Percentiles rank a stretch among this genome's conserved stretches.
phyloP scores from a whole-genome alignment of 1,140 invertebrate species.

The Eupeodes corollae region DNA sequence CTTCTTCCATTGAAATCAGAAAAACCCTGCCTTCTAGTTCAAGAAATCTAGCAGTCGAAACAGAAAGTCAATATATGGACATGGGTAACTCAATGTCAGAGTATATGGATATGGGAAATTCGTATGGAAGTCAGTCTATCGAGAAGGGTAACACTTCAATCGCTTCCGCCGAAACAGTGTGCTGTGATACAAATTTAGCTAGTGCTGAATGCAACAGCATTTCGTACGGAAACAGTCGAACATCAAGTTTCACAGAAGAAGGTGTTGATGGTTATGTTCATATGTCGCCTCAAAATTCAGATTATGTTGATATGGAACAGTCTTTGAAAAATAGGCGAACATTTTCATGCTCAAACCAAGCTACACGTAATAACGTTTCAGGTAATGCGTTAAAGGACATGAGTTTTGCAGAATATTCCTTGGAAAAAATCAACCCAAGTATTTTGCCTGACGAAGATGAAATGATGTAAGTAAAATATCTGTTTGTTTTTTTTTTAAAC shows the following conservation, averaged over 20 bases:
- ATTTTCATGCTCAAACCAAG: conserved; percentile 41
- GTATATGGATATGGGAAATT: conserved; percentile 4
- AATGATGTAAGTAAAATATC: conserved; percentile 19
- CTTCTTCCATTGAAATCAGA: too few species aligned
- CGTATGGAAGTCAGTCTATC: not conserved
- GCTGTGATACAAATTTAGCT: conserved; percentile 6
- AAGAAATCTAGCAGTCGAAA: conserved; percentile 1
- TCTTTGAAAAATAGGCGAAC: conserved; percentile 26
- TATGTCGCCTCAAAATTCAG: conserved; percentile 45
- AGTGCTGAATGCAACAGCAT: conserved; percentile 11
- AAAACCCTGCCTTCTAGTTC: too few species aligned
- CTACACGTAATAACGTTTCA: conserved; percentile 61
- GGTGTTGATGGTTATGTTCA: conserved; percentile 49
- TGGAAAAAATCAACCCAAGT: conserved; percentile 55
- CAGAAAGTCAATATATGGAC: not conserved
- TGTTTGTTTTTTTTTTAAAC: too few species aligned
- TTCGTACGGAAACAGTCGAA: conserved; percentile 21
- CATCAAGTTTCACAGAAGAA: conserved; percentile 18
- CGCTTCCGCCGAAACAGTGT: conserved; percentile 4
- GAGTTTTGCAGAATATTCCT: conserved; percentile 49
- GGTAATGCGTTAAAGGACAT: conserved; percentile 54
- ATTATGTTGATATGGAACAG: conserved; percentile 54
- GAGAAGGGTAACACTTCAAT: too few species aligned
- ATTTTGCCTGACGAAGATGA: conserved; percentile 49
- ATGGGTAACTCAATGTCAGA: not conserved